Base-by-base conservation (phyloP, 2,888 invertebrate species). In the Archips xylosteana region DNA sequence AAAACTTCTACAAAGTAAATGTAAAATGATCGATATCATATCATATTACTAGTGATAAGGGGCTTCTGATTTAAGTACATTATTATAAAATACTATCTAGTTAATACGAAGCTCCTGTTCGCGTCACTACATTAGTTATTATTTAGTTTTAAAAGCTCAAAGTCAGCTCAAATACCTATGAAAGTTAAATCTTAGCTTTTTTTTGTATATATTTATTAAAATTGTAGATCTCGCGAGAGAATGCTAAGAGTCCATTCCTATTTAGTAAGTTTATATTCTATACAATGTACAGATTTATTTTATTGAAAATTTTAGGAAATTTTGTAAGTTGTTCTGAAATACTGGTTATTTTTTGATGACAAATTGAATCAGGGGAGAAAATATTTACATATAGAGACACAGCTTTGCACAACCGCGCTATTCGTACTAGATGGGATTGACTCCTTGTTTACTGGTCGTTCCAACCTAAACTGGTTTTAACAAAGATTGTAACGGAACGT, bases 91-190 rank as follows among this genome's bases (percentile, higher is more conserved):
- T 23, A 57, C 32, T 54, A 54, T 74, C 76, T 77, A 76, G 76
- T 79, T 79, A 77, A 77, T 78, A 79, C 73, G 79, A 83, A 83
- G 85, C 83, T 75, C 36, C 61, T 3, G 36, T n/a, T 61, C 3
- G 32, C 23, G 70, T 66, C 59, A 62, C 70, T 71, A 72, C 54
- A 69, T 76, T 76, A 71, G 54, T 62, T 78, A 78, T 79, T 83
- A 80, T 88, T 91, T 92, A 91, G 89, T 92, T 92, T 87, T 87
- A 85, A 89, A 92, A 92, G 93, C 93, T 93, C 93, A 94, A 94
- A 94, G 89, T 87, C 84, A 93, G 94, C 94, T 94, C 94, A 94
- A 94, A 90, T 90, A 85, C 78, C 72, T 81, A 78, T 76, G 67
- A 75, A 79, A 79, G 77, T 79, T 54, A 77, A 81, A 75, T 73